Percentiles rank a stretch among this genome's conserved stretches.
These are phyloP conservation scores for Channa maculata DNA, from an alignment of 2,113 vertebrate genomes.

Conservation along the genomic window DNA sequence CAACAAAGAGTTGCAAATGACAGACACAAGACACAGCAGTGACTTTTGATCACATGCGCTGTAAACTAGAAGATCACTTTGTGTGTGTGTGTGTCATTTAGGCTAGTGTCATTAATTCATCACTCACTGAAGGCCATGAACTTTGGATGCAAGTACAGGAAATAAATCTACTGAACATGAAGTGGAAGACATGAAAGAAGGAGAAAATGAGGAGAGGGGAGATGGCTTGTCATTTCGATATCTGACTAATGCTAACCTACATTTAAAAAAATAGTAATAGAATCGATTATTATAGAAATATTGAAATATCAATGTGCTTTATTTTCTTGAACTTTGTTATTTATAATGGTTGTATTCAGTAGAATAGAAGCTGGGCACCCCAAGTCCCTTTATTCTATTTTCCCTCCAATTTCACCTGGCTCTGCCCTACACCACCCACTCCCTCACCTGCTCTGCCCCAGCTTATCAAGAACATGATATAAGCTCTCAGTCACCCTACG, in stretches of 20 bases:
- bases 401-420: too few species aligned
- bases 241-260: not conserved
- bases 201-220: not conserved
- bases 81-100: slow-evolving; percentile 26
- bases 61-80: slow-evolving; percentile 58
- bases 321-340: too few species aligned
- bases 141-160: slow-evolving; percentile 61
- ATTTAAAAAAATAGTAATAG: not conserved
- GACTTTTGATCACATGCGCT: slow-evolving; percentile 72
- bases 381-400: too few species aligned
- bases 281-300: not conserved
- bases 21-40: slow-evolving; percentile 64
- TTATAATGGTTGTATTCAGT: too few species aligned
- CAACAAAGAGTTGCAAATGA: slow-evolving; percentile 30
- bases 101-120: slow-evolving; percentile 67
- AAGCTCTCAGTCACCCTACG: too few species aligned
- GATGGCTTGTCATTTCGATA: not conserved
- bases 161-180: slow-evolving; percentile 65
- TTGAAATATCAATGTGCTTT: too few species aligned
- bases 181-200: slow-evolving; percentile 28
- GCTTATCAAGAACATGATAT: too few species aligned
- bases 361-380: too few species aligned
- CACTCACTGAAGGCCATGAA: slow-evolving; percentile 75
- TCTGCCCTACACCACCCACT: too few species aligned
- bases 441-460: too few species aligned